Conservation (phyloP, 1,140 invertebrate genomes). For the Tigriopus japonicus region DNA sequence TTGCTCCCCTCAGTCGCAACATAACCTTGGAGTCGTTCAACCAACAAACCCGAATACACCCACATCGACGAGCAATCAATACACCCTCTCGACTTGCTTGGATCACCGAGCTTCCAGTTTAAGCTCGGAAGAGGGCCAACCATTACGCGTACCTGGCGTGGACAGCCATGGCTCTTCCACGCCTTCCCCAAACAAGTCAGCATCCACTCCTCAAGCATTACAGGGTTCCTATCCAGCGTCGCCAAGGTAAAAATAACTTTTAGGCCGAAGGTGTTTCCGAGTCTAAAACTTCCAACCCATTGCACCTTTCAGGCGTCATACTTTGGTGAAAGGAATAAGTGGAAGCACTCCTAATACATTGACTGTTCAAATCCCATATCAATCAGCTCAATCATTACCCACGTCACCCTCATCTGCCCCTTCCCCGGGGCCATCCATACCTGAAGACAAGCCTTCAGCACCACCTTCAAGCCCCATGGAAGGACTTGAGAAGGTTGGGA, state of each 20-base stretch:
- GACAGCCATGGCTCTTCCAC: background rate
- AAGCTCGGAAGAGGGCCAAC: constrained; percentile 35
- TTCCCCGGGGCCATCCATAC: constrained; percentile 29
- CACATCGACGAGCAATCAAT: too few relatives aligned
- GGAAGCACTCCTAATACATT: constrained; percentile 43
- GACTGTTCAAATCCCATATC: constrained; percentile 42
- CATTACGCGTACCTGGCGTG: background rate
- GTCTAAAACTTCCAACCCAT: background rate
- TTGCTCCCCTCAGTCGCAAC: constrained; percentile 26
- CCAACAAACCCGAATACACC: constrained; percentile 17
- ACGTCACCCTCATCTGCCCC: constrained; percentile 35
- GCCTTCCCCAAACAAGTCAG: background rate
- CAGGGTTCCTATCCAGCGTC: constrained; percentile 18
- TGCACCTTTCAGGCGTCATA: background rate
- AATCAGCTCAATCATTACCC: constrained; percentile 46
- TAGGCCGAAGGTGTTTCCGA: too few relatives aligned
- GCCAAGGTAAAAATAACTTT: background rate
- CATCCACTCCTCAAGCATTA: constrained; percentile 18
- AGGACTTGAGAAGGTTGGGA: background rate
- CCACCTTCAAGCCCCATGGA: constrained; percentile 23
- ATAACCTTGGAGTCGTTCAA: constrained; percentile 32
- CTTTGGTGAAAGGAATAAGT: background rate
- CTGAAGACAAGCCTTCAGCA: constrained; percentile 24
- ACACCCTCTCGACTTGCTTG: background rate
- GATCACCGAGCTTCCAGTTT: constrained; percentile 35